A percentile compares a stretch with the other conserved stretches of the same genome.
phyloP scores from a whole-genome alignment of 2,113 vertebrate genomes.

The Melospiza georgiana region DNA sequence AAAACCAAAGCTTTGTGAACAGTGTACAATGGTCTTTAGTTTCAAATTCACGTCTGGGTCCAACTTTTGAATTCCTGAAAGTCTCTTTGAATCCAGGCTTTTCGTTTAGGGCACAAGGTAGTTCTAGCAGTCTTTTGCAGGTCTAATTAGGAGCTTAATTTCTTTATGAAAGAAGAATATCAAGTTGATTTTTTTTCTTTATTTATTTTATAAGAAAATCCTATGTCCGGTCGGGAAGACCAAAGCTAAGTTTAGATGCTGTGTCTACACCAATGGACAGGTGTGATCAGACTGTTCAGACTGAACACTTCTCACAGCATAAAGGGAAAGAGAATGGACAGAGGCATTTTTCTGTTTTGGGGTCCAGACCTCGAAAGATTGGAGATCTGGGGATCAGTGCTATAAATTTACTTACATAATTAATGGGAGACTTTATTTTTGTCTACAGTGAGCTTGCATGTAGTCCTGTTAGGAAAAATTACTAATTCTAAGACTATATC shows the following conservation, averaged over 20 bases:
- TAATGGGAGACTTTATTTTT: not conserved
- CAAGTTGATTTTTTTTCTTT: not conserved
- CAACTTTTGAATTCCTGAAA: not conserved
- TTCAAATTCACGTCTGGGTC: not conserved
- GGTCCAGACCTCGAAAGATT: not conserved
- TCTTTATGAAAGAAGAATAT: not conserved
- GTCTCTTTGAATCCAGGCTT: not conserved
- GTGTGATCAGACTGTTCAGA: not conserved
- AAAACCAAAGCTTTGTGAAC: not conserved
- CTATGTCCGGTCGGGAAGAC: not conserved
- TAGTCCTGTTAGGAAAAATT: not conserved
- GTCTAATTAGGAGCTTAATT: not conserved
- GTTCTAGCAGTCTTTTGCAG: not conserved
- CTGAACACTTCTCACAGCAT: not conserved
- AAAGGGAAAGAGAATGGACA: not conserved
- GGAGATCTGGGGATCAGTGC: not conserved
- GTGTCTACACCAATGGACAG: not conserved
- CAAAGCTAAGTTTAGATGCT: not conserved
- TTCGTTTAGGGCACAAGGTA: not conserved
- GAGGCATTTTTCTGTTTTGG: not conserved
- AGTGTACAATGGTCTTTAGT: not conserved
- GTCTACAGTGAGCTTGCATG: not conserved
- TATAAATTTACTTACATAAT: not conserved
- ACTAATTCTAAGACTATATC: not conserved
- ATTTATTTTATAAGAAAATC: not conserved